Conservation (phyloP, 2,797 vertebrate genomes). For the Acanthopagrus latus region DNA sequence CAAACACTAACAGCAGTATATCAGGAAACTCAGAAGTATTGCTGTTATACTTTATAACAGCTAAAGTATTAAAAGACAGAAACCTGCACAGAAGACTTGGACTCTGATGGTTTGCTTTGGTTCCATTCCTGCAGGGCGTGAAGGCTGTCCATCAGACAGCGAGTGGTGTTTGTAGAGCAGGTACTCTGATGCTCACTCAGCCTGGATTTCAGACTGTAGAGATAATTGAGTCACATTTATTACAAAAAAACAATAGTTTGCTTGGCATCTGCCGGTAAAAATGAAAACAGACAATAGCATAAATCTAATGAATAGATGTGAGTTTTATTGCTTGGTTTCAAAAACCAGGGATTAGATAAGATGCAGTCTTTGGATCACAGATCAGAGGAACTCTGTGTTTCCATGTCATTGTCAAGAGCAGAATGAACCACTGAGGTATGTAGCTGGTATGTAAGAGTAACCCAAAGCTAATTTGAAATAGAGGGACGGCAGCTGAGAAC, state of each 20-base stretch:
- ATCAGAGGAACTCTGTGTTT: slow-evolving; percentile 14
- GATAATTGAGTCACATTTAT: slow-evolving; percentile 15
- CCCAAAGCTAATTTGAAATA: slow-evolving; percentile 40
- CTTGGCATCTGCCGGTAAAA: not conserved
- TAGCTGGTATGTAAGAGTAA: slow-evolving; percentile 26
- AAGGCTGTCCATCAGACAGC: slow-evolving; percentile 71
- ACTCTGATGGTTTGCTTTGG: slow-evolving; percentile 54
- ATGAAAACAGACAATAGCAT: not conserved
- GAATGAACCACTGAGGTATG: slow-evolving; percentile 32
- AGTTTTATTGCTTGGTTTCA: not conserved
- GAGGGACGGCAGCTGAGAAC: slow-evolving; percentile 40
- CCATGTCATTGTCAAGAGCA: slow-evolving; percentile 26
- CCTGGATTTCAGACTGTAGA: slow-evolving; percentile 76
- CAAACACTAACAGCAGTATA: not conserved
- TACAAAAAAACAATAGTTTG: not conserved
- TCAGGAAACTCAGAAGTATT: not conserved
- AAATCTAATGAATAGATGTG: not conserved
- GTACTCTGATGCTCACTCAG: slow-evolving; percentile 71
- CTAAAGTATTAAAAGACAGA: slow-evolving; percentile 20
- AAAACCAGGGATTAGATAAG: not conserved
- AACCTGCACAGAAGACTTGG: slow-evolving; percentile 77
- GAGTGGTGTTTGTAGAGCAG: slow-evolving; percentile 72
- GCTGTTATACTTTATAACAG: too few species aligned
- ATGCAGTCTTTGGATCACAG: slow-evolving; percentile 5
- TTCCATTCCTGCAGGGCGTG: slow-evolving; percentile 81